Conservation (phyloP, 2,797 vertebrate species). For the Ptychadena robeensis region DNA sequence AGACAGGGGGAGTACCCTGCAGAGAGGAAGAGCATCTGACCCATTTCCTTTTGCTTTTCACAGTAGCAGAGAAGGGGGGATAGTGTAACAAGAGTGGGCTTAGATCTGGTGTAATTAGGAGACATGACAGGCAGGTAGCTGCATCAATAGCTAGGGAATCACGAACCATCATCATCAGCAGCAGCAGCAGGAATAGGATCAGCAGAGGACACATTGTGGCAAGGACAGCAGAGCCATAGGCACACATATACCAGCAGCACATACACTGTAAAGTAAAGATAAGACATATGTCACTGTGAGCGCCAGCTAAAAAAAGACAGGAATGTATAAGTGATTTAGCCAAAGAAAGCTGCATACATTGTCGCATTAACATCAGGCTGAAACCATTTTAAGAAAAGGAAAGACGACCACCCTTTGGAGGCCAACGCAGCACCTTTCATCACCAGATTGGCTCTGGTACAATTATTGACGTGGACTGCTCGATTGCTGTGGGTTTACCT, state of each 20-base stretch:
- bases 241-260: constrained; percentile 4
- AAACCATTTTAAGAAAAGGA: not conserved
- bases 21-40: constrained; percentile 59
- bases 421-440: constrained; percentile 6
- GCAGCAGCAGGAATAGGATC: constrained; percentile 42
- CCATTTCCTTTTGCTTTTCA: constrained; percentile 53
- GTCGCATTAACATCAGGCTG: not conserved
- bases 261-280: constrained; percentile 11
- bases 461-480: constrained; percentile 59
- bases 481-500: constrained; percentile 30
- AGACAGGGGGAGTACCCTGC: constrained; percentile 43
- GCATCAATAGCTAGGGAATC: constrained; percentile 14
- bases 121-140: constrained; percentile 26
- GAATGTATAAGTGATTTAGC: not conserved
- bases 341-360: constrained; percentile 1
- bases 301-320: not conserved
- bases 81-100: constrained; percentile 19
- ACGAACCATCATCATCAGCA: too few species aligned
- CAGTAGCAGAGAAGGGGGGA: constrained; percentile 23
- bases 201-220: constrained; percentile 38
- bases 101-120: not conserved
- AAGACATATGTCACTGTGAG: constrained; percentile 7
- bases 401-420: not conserved
- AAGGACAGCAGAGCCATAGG: constrained; percentile 33
- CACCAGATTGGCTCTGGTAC: constrained; percentile 15